Base-by-base conservation (phyloP, 1,140 invertebrate species). In the Holotrichia oblita region DNA sequence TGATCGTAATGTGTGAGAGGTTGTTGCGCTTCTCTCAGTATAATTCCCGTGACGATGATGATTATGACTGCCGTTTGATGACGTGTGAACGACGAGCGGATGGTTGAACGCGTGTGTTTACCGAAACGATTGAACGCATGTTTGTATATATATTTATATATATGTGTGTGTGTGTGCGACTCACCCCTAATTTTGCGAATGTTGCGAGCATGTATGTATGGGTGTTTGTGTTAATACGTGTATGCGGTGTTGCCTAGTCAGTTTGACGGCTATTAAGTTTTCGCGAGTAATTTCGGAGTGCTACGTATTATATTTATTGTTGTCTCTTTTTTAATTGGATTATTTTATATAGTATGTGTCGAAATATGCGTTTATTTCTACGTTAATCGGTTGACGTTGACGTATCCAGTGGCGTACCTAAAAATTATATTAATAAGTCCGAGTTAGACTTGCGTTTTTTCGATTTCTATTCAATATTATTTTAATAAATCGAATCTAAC, bases 1-100 rank as follows among this genome's bases (percentile, higher is more conserved):
- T 92, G 85, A 87, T 87, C 83, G 78, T 85, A 83, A 83, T n/a
- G 82, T 79, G 78, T 14, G 17, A 55, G 74, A 6, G 78, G 75
- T 78, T 77, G 44, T 74, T 55, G 82, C 81, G 80, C 81, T 82
- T 84, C 82, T 84, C 81, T 84, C 82, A 83, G 81, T 81, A 80
- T 34, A 34, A 34, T 34, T 55, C 48, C 48, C 2, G 6, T 10
- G 40, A n/a, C n/a, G 27, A 34, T 34, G 40, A 9, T 74, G 41
- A n/a, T n/a, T n/a, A n/a, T 59, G 69, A 76, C 64, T 64, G 76
- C n/a, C n/a, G n/a, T n/a, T n/a, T n/a, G n/a, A n/a, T 82, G 81
- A 75, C 79, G 55, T 12, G 64, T 78, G 82, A 83, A 84, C 80
- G 84, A n/a, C 72, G 81, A 84, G 77, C 20, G n/a, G 22, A 24